Evolutionary conservation across 2,888 invertebrate species (phyloP), one percentile per base, ranked within the genome.

Genomic region (Cactoblastis cactorum): DNA sequence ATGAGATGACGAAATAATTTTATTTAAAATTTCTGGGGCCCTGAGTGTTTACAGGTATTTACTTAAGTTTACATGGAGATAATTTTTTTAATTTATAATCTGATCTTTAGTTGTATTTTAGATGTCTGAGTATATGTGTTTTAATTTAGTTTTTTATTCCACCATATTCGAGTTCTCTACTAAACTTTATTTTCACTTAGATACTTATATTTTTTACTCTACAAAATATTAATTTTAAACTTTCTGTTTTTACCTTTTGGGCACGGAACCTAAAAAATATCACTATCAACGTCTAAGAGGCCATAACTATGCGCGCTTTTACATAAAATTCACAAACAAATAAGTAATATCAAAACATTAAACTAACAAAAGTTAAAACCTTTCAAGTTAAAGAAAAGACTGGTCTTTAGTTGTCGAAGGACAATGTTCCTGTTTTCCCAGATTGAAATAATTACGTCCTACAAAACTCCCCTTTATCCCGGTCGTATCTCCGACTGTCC

Each of bases 361-460:
- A 1, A 8, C 1, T 14, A 17, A 24, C 15, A n/a, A 32, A 48
- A 48, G 37, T 11, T 14, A 47, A 37, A 17, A 28, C n/a, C 50
- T 52, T 54, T 58, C 47, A 52, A 35, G 32, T 54, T 56, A 58
- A 58, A 54, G 47, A 45, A 39, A 51, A 58, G 55, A 57, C 55
- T 32, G 46, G 49, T 54, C 52, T 59, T 52, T 50, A 59, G 57
- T 61, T 58, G 57, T 35, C 51, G 51, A 52, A 52, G 53, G 46
- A 53, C 33, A 17, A 50, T 37, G 19, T 51, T 52, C 50, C 53
- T 58, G 55, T 55, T 62, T 65, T 59, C 58, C 59, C 58, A 61
- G 61, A 67, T 63, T 69, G 73, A 79, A 77, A 80, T 79, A 80
- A 79, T 80, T 80, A 80, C 73, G 74, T 67, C 72, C 73, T 74